phyloP scores from a whole-genome alignment of 2,888 invertebrate genomes.

The Dichetophora obliterata region DNA sequence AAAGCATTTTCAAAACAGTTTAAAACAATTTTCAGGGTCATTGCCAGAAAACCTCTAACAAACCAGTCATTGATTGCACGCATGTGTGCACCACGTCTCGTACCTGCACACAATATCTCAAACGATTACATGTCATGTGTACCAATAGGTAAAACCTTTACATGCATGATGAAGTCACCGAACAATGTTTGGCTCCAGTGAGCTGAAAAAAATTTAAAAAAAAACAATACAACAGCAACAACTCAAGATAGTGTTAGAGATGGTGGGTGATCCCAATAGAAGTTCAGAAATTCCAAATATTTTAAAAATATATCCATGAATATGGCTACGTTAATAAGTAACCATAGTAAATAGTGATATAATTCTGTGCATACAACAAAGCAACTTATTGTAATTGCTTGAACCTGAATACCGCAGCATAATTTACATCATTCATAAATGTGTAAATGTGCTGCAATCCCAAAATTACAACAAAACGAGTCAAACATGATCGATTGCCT shows the following conservation, averaged over 20 bases:
- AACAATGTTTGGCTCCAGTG: conserved; percentile 26
- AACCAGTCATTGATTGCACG: neutral
- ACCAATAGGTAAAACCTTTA: neutral
- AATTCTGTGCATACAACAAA: neutral
- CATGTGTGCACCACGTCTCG: neutral
- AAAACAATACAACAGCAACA: neutral
- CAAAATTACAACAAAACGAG: neutral
- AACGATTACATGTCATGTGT: neutral
- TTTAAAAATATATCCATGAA: neutral
- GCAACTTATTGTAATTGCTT: conserved; percentile 19
- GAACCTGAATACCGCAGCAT: neutral
- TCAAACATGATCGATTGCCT: conserved; percentile 19
- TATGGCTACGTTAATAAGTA: too few relatives aligned
- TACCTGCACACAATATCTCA: neutral
- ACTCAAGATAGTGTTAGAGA: neutral
- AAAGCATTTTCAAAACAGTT: too few relatives aligned
- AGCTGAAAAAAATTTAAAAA: conserved; percentile 3
- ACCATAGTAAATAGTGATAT: too few relatives aligned
- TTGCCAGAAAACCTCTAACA: neutral
- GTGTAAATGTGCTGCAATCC: neutral
- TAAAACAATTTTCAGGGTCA: neutral
- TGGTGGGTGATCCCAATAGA: conserved; percentile 6
- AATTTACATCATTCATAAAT: neutral
- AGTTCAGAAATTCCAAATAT: neutral
- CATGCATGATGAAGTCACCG: neutral